Percentiles rank a stretch among this genome's conserved stretches.
phyloP scores from a whole-genome alignment of 64 coral and sea anemone genomes.

The Actinia equina region DNA sequence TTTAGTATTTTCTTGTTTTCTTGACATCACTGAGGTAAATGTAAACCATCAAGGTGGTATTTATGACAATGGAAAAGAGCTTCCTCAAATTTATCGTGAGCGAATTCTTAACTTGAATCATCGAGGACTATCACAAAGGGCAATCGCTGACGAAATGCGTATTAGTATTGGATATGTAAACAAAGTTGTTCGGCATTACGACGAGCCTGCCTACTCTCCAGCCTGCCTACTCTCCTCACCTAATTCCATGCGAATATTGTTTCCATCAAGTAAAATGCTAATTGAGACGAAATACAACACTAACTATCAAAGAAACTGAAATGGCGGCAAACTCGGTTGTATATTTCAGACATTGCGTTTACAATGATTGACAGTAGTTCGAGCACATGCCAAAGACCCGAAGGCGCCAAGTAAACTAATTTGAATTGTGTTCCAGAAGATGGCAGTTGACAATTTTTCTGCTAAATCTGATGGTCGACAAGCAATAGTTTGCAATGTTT shows the following conservation, averaged over 20 bases:
- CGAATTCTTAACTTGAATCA: constrained; percentile 50
- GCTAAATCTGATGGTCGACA: no score
- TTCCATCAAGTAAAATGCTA: constrained; percentile 34
- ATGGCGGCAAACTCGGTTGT: constrained; percentile 35
- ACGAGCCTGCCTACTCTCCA: constrained; percentile 17
- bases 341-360: constrained; percentile 30
- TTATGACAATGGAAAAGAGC: constrained; percentile 26
- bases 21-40: constrained; percentile 20
- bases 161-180: constrained; percentile 5
- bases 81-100: constrained; percentile 51
- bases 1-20: no score
- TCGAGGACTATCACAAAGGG: constrained; percentile 47
- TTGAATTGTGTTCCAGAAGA: background rate
- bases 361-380: constrained; percentile 21
- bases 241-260: constrained; percentile 38
- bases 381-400: background rate
- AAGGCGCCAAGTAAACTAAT: background rate
- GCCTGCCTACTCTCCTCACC: constrained; percentile 19
- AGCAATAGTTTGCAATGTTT: no score
- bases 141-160: constrained; percentile 22
- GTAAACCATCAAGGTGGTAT: constrained; percentile 33
- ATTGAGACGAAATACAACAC: constrained; percentile 32
- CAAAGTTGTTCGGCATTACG: constrained; percentile 30
- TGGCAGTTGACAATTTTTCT: no score
- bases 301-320: constrained; percentile 38